Percentiles rank a stretch among this genome's conserved stretches.
Evolutionary conservation across 2,797 vertebrate genomes (phyloP).

Genomic region (Luscinia luscinia): DNA sequence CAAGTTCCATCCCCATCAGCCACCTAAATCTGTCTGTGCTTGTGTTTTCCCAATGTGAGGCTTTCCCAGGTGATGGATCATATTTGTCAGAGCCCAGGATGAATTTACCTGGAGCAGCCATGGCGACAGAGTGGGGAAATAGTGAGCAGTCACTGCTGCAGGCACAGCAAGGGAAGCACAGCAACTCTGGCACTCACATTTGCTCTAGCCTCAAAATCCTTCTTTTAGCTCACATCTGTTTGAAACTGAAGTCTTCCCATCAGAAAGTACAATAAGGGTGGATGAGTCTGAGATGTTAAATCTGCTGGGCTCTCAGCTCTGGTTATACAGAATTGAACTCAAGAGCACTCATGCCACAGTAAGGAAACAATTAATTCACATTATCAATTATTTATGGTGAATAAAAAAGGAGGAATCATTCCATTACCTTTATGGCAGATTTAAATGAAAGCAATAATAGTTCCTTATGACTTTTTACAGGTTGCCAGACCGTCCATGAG

Average conservation of each 20-base stretch:
- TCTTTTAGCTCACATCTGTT: neutral
- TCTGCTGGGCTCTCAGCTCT: neutral
- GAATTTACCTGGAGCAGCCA: neutral
- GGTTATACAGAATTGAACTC: neutral
- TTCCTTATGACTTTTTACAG: conserved; percentile 67
- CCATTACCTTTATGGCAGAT: neutral
- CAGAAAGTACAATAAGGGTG: neutral
- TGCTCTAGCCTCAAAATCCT: neutral
- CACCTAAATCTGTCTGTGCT: neutral
- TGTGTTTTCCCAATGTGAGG: neutral
- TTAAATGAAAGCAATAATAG: conserved; percentile 45
- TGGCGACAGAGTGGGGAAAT: neutral
- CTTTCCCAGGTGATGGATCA: neutral
- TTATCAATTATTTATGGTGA: neutral
- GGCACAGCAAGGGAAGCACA: neutral
- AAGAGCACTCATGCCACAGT: neutral
- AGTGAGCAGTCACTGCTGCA: neutral
- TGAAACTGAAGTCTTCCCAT: neutral
- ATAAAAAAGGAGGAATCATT: neutral
- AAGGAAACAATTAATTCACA: neutral
- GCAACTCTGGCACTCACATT: neutral
- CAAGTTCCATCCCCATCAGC: neutral
- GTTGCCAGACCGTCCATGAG: conserved; percentile 83
- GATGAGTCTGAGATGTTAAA: neutral
- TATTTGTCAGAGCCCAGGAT: neutral